These are phyloP conservation scores for Polia nebulosa DNA, from an alignment of 2,888 invertebrate genomes.

Conservation along the genomic window DNA sequence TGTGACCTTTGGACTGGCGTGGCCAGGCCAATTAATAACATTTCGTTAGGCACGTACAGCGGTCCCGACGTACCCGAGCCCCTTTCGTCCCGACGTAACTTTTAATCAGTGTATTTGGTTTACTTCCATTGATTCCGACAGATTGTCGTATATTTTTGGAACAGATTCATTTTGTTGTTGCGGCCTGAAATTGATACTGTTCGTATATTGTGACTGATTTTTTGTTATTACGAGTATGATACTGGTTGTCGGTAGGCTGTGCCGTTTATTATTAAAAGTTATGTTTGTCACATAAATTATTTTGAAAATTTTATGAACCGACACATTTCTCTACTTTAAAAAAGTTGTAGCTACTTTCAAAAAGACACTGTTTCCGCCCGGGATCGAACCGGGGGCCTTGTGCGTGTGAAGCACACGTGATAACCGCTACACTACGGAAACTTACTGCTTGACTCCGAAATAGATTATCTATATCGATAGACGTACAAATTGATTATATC, in stretches of 20 bases:
- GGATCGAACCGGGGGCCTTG: conserved; percentile 94
- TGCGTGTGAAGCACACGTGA: conserved; percentile 96
- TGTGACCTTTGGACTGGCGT: conserved; percentile 53
- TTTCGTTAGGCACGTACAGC: conserved; percentile 62
- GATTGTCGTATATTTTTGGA: conserved; percentile 49
- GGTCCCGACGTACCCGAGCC: conserved; percentile 20
- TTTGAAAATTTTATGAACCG: too few species aligned
- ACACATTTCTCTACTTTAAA: too few species aligned
- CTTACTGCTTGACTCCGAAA: conserved; percentile 57
- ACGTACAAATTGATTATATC: not conserved
- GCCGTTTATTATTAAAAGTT: conserved; percentile 4
- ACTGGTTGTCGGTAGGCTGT: not conserved
- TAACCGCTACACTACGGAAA: conserved; percentile 95
- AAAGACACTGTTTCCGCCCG: conserved; percentile 91
- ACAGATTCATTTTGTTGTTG: conserved; percentile 53
- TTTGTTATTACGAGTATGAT: conserved; percentile 8
- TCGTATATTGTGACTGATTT: conserved; percentile 14
- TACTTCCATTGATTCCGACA: conserved; percentile 61
- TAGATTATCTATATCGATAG: not conserved
- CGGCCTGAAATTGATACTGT: conserved; percentile 45
- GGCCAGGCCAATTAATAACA: conserved; percentile 67
- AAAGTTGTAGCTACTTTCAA: not conserved
- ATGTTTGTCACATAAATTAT: too few species aligned
- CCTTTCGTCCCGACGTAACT: conserved; percentile 58
- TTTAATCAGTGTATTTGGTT: conserved; percentile 70